Base-by-base conservation (phyloP, 2,113 vertebrate species). In the Ptychochromis oligacanthus region DNA sequence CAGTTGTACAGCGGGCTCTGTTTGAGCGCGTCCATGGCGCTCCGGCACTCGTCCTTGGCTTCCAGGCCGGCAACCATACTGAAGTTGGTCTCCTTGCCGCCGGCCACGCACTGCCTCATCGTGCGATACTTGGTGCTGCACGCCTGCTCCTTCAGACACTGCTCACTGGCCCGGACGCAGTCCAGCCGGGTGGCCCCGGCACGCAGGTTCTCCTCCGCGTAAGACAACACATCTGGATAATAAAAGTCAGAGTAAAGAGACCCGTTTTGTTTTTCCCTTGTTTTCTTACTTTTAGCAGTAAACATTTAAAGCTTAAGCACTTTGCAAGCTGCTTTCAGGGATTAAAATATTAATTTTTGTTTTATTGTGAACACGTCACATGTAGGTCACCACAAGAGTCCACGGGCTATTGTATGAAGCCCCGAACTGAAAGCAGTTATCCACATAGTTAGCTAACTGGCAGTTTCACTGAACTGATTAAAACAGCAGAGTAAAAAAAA, bases 61-160 rank as follows among this genome's bases (percentile, higher is more conserved):
- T 99, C 97, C 80, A 96, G 96, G 83, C 97, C 97, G 0, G 96
- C 94, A n/a, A 97, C 94, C 95, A 96, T 94, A 95, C 97, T 99
- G 96, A 98, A 98, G 96, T 99, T 99, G 96, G 96, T 96, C 95
- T 98, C 96, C 91, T 97, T 93, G n/a, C 87, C 98, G 81, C 98
- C 98, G 62, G 97, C 97, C 90, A 97, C 97, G 88, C 98, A 99
- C 95, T 99, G 98, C 94, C 98, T 97, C 93, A 99, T 96, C 14
- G 97, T 99, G 90, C 98, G 97, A 95, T 97, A 99, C 92, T 98
- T 99, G 88, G 97, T 94, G 96, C 98, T 99, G 95, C 98, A 99
- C 94, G 95, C 95, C 93, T 97, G 96, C 93, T 98, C 98, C 90
- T 94, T 96, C 82, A 97, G 95, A 84, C 98, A 99, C 96, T 98